phyloP scores from a whole-genome alignment of 2,113 vertebrate species.

The Sigmodon hispidus region DNA sequence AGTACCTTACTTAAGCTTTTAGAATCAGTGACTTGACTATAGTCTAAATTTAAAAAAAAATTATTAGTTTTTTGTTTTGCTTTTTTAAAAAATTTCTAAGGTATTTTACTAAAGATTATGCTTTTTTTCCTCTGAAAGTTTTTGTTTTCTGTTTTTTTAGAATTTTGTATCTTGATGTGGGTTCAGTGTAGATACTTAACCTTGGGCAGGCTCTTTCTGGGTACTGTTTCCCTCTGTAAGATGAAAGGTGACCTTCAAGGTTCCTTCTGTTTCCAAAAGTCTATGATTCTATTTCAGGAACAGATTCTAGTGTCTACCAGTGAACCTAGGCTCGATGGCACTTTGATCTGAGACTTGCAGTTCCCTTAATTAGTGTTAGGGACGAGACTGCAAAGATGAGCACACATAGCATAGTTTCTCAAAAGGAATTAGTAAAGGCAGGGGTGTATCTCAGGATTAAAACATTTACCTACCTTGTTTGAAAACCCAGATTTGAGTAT shows the following conservation, averaged over 20 bases:
- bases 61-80: constrained; percentile 52
- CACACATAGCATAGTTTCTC: neutral
- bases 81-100: constrained; percentile 71
- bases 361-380: constrained; percentile 52
- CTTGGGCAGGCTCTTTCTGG: constrained; percentile 61
- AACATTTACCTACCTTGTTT: neutral
- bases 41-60: neutral
- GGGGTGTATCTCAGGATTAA: neutral
- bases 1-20: constrained; percentile 35
- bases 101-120: constrained; percentile 26
- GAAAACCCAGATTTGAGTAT: neutral
- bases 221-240: constrained; percentile 73
- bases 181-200: constrained; percentile 61
- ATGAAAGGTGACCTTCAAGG: constrained; percentile 77
- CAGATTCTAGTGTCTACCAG: constrained; percentile 64
- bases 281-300: constrained; percentile 76
- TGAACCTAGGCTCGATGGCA: constrained; percentile 67
- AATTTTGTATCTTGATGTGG: constrained; percentile 18
- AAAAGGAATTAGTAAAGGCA: neutral
- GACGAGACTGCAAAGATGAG: constrained; percentile 29
- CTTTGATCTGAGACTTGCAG: constrained; percentile 66
- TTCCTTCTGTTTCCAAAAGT: constrained; percentile 70
- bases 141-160: neutral
- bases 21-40: constrained; percentile 50
- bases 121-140: constrained; percentile 57